A percentile compares a stretch with the other conserved stretches of the same genome.
These are phyloP conservation scores for Oxyruncus cristatus DNA, from an alignment of 2,113 vertebrate genomes.

Conservation along the genomic window DNA sequence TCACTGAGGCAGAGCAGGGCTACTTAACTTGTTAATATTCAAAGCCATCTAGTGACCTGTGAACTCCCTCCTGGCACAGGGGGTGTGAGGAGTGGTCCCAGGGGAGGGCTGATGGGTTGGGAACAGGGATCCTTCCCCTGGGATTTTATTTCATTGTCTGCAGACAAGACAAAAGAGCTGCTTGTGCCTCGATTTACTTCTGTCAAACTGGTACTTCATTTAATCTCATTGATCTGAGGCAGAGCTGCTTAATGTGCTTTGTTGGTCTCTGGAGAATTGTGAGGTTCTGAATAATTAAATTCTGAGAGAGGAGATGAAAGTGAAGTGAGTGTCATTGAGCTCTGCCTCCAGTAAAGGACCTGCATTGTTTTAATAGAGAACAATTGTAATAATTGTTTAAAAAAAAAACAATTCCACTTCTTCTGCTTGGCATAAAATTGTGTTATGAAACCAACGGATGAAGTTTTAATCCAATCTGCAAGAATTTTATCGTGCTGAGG, in stretches of 20 bases:
- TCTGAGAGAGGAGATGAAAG: background rate
- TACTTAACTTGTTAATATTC: background rate
- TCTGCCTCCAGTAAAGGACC: background rate
- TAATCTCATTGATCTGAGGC: constrained; percentile 2
- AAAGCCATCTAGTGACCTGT: background rate
- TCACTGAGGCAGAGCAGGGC: background rate
- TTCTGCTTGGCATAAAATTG: background rate
- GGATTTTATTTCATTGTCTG: background rate
- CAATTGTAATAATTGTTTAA: background rate
- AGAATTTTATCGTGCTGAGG: background rate
- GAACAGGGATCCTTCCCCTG: background rate
- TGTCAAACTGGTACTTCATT: background rate
- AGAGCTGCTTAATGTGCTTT: background rate
- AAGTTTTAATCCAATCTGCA: background rate
- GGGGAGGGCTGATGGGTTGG: background rate
- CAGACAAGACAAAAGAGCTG: background rate
- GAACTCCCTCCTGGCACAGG: background rate
- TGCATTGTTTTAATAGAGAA: background rate
- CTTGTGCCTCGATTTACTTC: constrained; percentile 8
- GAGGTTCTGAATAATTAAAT: constrained; percentile 30
- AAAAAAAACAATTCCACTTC: background rate
- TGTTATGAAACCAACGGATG: background rate
- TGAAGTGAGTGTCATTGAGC: background rate
- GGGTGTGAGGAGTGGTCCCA: background rate
- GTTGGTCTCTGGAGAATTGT: background rate